Evolutionary conservation across 2,888 invertebrate species (phyloP).

Genomic region (Tipula lateralis): DNA sequence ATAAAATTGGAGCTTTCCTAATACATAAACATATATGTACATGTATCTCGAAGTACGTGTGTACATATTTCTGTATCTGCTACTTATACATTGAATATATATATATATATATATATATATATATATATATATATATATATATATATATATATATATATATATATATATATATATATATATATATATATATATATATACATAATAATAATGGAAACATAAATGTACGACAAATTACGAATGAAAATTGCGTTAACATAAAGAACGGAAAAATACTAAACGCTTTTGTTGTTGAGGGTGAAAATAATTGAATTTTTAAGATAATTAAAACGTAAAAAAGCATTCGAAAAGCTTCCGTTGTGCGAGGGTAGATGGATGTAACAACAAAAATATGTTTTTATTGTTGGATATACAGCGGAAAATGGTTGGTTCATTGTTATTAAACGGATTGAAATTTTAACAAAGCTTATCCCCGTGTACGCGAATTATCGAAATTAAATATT

Average conservation of each 20-base stretch:
- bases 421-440: background rate
- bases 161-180: too few species aligned
- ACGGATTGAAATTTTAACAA: background rate
- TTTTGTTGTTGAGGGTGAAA: conserved; percentile 1
- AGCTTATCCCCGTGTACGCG: background rate
- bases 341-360: background rate
- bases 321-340: conserved; percentile 2
- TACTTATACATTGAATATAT: too few species aligned
- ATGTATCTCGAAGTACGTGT: background rate
- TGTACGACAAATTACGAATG: background rate
- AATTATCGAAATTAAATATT: background rate
- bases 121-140: too few species aligned
- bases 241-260: background rate
- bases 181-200: too few species aligned
- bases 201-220: conserved; percentile 5
- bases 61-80: too few species aligned
- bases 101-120: too few species aligned
- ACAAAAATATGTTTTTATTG: background rate
- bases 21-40: background rate
- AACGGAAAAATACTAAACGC: background rate
- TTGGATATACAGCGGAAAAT: background rate
- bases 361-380: background rate
- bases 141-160: too few species aligned
- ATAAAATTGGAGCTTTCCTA: background rate
- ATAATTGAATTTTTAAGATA: conserved; percentile 24